phyloP scores from a whole-genome alignment of 1,140 invertebrate genomes.

The Arctopsyche grandis region DNA sequence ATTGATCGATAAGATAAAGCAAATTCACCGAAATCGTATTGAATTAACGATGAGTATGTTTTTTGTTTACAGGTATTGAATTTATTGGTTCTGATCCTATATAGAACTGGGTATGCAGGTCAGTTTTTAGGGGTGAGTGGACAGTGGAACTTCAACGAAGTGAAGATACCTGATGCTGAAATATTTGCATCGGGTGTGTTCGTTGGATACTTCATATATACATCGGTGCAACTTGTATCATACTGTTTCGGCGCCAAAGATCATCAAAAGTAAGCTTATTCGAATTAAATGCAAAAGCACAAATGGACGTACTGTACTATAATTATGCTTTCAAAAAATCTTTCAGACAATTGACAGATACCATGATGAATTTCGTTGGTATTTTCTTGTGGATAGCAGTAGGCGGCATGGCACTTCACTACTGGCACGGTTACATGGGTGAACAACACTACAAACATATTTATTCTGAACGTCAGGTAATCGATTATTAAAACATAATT shows the following conservation, averaged over 20 bases:
- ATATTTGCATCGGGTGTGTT: slow-evolving; percentile 86
- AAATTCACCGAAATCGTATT: not conserved
- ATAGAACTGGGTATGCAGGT: slow-evolving; percentile 82
- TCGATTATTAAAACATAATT: slow-evolving; percentile 4
- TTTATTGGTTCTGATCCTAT: slow-evolving; percentile 81
- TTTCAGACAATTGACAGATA: slow-evolving; percentile 75
- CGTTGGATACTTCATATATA: slow-evolving; percentile 86
- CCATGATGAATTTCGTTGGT: slow-evolving; percentile 87
- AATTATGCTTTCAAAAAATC: not conserved
- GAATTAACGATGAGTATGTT: not conserved
- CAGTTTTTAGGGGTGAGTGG: slow-evolving; percentile 85
- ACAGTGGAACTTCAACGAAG: slow-evolving; percentile 89
- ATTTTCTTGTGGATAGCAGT: slow-evolving; percentile 84
- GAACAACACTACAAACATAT: slow-evolving; percentile 77
- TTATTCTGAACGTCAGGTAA: slow-evolving; percentile 73
- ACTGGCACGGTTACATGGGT: slow-evolving; percentile 84
- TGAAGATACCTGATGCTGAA: slow-evolving; percentile 85
- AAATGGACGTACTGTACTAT: not conserved
- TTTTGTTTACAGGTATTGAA: slow-evolving; percentile 75
- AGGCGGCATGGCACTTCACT: slow-evolving; percentile 84
- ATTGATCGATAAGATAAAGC: not conserved
- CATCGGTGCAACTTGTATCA: slow-evolving; percentile 74
- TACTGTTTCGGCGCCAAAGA: slow-evolving; percentile 78
- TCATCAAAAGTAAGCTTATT: slow-evolving; percentile 72
- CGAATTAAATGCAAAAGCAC: not conserved